These are phyloP conservation scores for Fringilla coelebs DNA, from an alignment of 2,797 vertebrate species.

Conservation along the genomic window DNA sequence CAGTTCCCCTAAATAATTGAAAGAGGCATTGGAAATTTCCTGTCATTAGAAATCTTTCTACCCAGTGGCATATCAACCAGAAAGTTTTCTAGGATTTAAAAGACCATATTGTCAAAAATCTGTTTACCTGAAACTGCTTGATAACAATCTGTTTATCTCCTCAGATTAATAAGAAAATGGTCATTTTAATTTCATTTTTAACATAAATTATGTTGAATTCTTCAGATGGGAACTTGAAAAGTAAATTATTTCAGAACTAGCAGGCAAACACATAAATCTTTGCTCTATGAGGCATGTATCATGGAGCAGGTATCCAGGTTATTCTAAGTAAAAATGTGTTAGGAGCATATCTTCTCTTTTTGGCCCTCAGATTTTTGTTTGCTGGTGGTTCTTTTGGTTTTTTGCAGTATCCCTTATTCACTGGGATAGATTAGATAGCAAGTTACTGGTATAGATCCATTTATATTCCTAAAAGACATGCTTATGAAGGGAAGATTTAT, in stretches of 20 bases:
- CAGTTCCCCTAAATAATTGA: background rate
- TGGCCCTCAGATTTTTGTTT: background rate
- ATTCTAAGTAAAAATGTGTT: background rate
- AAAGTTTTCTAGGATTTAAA: background rate
- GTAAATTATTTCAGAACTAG: background rate
- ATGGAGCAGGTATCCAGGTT: background rate
- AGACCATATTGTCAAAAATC: background rate
- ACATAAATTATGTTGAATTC: background rate
- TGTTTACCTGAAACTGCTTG: background rate
- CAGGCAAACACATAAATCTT: background rate
- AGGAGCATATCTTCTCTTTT: background rate
- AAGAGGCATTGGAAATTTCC: background rate
- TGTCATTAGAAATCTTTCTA: background rate
- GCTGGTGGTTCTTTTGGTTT: background rate
- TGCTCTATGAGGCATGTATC: accelerated
- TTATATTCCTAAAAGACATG: background rate
- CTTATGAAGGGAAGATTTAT: background rate
- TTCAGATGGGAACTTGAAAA: background rate
- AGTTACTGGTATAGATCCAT: background rate
- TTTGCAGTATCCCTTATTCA: background rate
- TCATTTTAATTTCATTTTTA: background rate
- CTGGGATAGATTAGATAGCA: background rate
- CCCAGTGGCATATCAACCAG: background rate
- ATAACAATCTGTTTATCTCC: background rate
- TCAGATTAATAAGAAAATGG: background rate